A percentile compares a stretch with the other conserved stretches of the same genome.
Conservation (phyloP, 2,797 vertebrate species). For the Scomberomorus guttatus region DNA sequence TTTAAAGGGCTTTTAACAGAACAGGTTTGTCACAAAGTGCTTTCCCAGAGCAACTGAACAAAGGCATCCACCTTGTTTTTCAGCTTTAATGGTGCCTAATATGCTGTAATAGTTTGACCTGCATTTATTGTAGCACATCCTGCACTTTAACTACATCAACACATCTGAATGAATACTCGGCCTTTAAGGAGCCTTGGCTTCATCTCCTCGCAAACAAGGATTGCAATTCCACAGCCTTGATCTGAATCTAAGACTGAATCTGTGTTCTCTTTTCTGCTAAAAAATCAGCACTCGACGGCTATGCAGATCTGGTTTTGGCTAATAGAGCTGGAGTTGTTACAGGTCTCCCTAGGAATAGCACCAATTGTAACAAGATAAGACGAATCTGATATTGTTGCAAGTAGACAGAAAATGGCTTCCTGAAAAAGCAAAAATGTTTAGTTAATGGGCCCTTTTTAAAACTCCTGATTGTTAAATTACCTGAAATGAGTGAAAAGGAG, state of each 20-base stretch:
- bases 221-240: not conserved
- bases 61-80: conserved; percentile 37
- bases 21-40: conserved; percentile 51
- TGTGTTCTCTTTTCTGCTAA: conserved; percentile 8
- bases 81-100: conserved; percentile 53
- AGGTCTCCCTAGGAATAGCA: conserved; percentile 3
- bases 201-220: conserved; percentile 19
- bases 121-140: conserved; percentile 34
- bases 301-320: conserved; percentile 22
- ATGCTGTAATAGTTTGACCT: conserved; percentile 55
- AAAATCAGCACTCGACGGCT: not conserved
- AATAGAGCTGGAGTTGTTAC: conserved; percentile 27
- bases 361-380: conserved; percentile 37
- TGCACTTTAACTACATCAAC: conserved; percentile 26
- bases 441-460: conserved; percentile 46
- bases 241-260: not conserved
- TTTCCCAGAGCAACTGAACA: conserved; percentile 37
- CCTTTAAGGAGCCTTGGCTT: not conserved
- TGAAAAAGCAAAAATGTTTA: not conserved
- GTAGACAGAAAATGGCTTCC: conserved; percentile 21
- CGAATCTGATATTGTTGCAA: conserved; percentile 31
- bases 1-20: conserved; percentile 59
- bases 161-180: not conserved
- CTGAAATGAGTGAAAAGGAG: not conserved
- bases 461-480: conserved; percentile 27